Conservation (phyloP, 2,797 vertebrate species). For the Halcyon chelicuti region DNA sequence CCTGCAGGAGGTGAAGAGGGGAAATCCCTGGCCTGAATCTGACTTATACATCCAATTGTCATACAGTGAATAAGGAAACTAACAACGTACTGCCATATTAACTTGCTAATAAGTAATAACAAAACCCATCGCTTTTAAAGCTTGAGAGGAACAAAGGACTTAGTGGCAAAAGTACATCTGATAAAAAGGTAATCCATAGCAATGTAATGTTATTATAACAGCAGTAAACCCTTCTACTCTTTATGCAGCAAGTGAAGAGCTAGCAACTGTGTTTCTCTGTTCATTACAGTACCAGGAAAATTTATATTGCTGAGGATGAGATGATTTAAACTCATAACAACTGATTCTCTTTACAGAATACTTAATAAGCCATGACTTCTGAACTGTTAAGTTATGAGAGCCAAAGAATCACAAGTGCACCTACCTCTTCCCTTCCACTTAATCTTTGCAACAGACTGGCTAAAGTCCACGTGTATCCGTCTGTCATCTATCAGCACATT, state of each 20-base stretch:
- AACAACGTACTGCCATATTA: background rate
- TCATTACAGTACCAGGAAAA: background rate
- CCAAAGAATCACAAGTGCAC: background rate
- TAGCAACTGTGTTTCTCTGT: background rate
- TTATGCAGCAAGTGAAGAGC: background rate
- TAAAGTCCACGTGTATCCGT: slow-evolving; percentile 97
- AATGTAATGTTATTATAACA: background rate
- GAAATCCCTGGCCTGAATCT: background rate
- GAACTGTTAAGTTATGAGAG: background rate
- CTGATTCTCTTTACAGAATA: background rate
- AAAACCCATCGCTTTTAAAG: background rate
- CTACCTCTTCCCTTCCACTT: slow-evolving; percentile 97
- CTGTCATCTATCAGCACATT: slow-evolving; percentile 97
- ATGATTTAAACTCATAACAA: background rate
- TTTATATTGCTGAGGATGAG: background rate
- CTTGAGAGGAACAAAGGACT: background rate
- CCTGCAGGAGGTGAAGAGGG: background rate
- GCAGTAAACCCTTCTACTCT: background rate
- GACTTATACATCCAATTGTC: background rate
- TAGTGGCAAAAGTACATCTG: background rate
- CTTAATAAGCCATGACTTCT: background rate
- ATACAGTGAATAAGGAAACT: background rate
- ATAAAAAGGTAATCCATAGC: background rate
- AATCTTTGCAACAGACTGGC: slow-evolving; percentile 96
- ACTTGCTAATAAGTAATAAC: background rate